Conservation (phyloP, 2,797 vertebrate species). For the Melanotaenia maccullochi region DNA sequence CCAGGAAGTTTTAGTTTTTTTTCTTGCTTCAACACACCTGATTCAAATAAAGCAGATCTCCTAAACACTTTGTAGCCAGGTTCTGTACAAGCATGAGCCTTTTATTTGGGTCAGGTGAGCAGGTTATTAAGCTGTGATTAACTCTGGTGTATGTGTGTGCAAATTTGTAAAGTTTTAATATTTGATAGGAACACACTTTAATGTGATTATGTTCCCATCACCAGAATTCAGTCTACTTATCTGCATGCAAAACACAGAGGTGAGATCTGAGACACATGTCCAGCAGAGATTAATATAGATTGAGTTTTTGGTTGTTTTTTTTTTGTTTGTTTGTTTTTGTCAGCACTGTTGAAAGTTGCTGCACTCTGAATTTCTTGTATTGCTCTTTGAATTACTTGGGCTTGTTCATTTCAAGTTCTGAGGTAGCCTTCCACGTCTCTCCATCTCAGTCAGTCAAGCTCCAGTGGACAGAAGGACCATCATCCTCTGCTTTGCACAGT, state of each 20-base stretch:
- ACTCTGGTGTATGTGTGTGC: neutral
- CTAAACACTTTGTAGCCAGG: too few species aligned
- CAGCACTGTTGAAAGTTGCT: constrained; percentile 28
- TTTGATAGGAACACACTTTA: neutral
- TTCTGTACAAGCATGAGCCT: too few species aligned
- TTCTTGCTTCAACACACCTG: too few species aligned
- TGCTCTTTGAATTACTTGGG: constrained; percentile 53
- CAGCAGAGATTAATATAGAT: neutral
- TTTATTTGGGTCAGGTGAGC: neutral
- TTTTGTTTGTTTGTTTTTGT: constrained; percentile 8
- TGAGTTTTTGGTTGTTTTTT: neutral
- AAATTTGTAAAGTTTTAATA: neutral
- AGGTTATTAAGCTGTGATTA: neutral
- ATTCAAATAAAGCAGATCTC: too few species aligned
- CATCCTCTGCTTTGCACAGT: constrained; percentile 76
- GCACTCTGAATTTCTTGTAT: constrained; percentile 46
- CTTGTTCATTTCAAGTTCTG: constrained; percentile 68
- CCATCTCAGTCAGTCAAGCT: constrained; percentile 78
- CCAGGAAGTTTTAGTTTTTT: too few species aligned
- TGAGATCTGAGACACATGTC: neutral
- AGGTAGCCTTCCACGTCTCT: constrained; percentile 70
- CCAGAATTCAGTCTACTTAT: neutral
- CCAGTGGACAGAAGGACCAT: constrained; percentile 77
- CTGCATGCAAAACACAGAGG: neutral
- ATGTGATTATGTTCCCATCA: neutral